Percentiles rank a stretch among this genome's conserved stretches.
These are phyloP conservation scores for Trididemnum clinides DNA, from an alignment of 23 tunicate genomes.

Conservation along the genomic window DNA sequence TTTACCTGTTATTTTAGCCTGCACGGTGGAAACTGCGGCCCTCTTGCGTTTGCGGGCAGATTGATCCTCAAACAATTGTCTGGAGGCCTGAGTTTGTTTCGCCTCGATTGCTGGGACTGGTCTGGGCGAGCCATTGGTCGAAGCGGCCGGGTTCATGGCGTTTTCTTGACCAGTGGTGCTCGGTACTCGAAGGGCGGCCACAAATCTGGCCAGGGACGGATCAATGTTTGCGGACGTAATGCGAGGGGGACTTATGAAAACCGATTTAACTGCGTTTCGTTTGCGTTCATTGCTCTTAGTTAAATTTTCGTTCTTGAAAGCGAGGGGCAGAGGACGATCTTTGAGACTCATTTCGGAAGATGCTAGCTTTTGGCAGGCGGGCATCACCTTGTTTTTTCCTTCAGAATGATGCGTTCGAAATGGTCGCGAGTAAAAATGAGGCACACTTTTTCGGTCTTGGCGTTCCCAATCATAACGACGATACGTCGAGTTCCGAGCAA, in stretches of 20 bases:
- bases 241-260: conserved; percentile 3
- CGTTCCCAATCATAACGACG: not conserved
- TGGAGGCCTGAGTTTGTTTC: not conserved
- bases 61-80: not conserved
- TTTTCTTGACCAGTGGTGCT: too few species aligned
- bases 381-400: too few species aligned
- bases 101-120: not conserved
- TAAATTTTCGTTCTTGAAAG: not conserved
- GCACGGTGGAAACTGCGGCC: not conserved
- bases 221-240: not conserved
- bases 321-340: not conserved
- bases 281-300: not conserved
- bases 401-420: not conserved
- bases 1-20: conserved; percentile 31
- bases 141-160: not conserved
- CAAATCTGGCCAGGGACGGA: not conserved
- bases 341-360: not conserved
- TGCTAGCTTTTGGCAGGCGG: not conserved
- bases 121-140: not conserved
- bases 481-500: not conserved
- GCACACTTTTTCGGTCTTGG: not conserved
- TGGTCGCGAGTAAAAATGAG: conserved; percentile 10
- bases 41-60: not conserved
- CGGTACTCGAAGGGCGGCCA: conserved; percentile 2
- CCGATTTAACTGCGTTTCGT: not conserved